Conservation (phyloP, 2,113 vertebrate genomes). For the Cynoglossus semilaevis region DNA sequence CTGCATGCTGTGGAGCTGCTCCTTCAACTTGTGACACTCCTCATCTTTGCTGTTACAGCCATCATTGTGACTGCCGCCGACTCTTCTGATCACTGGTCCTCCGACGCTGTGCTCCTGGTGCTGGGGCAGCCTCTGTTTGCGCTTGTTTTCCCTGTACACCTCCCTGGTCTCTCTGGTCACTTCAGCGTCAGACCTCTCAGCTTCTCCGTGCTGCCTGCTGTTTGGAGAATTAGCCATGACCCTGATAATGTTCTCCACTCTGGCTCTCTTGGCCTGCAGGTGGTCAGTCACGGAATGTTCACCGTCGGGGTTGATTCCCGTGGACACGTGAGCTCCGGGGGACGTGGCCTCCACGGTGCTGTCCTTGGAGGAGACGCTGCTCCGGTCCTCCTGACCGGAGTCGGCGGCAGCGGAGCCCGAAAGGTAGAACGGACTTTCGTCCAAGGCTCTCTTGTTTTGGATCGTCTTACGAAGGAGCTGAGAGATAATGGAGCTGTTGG, state of each 20-base stretch:
- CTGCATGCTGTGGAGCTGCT: slow-evolving; percentile 86
- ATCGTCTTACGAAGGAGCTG: slow-evolving; percentile 76
- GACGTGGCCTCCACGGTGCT: slow-evolving; percentile 55
- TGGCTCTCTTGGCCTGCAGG: slow-evolving; percentile 84
- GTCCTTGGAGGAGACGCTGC: slow-evolving; percentile 67
- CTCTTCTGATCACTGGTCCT: slow-evolving; percentile 9
- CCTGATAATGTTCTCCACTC: slow-evolving; percentile 90
- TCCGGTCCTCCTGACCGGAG: slow-evolving; percentile 66
- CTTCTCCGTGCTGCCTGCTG: slow-evolving; percentile 48
- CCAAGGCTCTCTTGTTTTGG: slow-evolving; percentile 71
- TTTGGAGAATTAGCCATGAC: slow-evolving; percentile 83
- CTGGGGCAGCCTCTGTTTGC: slow-evolving; percentile 81
- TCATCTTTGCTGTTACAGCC: slow-evolving; percentile 61
- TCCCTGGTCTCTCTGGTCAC: slow-evolving; percentile 55
- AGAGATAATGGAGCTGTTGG: slow-evolving; percentile 76
- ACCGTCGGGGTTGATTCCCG: slow-evolving; percentile 55
- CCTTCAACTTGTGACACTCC: slow-evolving; percentile 81
- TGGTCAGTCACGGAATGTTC: slow-evolving; percentile 77
- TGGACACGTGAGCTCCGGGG: slow-evolving; percentile 45
- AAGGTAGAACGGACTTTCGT: slow-evolving; percentile 73
- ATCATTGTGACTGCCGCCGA: slow-evolving; percentile 26
- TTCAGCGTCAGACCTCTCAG: slow-evolving; percentile 45
- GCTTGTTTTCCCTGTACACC: slow-evolving; percentile 77
- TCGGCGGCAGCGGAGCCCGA: slow-evolving; percentile 60
- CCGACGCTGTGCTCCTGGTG: slow-evolving; percentile 72